Evolutionary conservation across 2,797 vertebrate species (phyloP).

Genomic region (Spheniscus humboldti): DNA sequence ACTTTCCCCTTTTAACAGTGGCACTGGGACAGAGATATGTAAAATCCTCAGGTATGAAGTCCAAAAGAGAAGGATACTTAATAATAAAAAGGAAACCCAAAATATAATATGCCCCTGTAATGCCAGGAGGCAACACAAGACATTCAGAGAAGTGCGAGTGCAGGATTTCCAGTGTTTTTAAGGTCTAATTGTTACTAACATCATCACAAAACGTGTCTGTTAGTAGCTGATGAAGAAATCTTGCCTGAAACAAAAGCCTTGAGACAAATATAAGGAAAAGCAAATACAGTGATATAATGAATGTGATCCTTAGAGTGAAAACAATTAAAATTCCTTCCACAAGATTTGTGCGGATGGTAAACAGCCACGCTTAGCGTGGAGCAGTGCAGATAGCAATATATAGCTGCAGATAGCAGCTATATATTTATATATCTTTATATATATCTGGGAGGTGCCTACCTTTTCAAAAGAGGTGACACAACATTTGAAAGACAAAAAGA

Average conservation of each 20-base stretch:
- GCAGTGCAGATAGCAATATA: not conserved
- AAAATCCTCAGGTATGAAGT: not conserved
- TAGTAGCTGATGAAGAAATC: not conserved
- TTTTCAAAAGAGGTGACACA: not conserved
- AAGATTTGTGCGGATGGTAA: not conserved
- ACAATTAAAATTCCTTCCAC: not conserved
- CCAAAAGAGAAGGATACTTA: not conserved
- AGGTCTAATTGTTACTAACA: not conserved
- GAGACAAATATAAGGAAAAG: not conserved
- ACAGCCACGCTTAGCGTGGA: not conserved
- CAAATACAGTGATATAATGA: not conserved
- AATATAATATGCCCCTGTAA: not conserved
- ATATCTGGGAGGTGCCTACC: not conserved
- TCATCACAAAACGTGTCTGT: not conserved
- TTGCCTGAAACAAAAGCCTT: not conserved
- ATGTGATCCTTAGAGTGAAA: not conserved
- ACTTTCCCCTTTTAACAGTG: not conserved
- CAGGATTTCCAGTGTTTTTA: not conserved
- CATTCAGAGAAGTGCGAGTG: not conserved
- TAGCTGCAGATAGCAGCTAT: not conserved
- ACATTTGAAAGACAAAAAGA: not conserved
- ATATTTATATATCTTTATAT: no score
- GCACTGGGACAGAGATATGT: not conserved
- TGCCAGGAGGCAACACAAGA: not conserved
- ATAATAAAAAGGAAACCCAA: not conserved